Evolutionary conservation across 1,140 invertebrate genomes (phyloP).

Genomic region (Pseudomyrmex dendroicus): DNA sequence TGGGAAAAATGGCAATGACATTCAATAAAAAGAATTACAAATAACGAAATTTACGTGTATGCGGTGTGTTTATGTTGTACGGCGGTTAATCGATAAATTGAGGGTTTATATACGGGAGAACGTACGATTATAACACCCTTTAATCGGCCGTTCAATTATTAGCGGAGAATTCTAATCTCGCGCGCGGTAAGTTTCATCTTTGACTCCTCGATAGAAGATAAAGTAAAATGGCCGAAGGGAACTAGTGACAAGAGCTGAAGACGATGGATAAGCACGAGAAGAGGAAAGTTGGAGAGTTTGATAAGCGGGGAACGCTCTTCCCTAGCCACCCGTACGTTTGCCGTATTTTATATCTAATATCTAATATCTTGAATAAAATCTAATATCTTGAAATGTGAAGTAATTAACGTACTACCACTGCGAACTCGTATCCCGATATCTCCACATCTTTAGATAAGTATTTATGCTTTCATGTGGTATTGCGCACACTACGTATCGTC

Average conservation of each 20-base stretch:
- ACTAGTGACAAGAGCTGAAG: background rate
- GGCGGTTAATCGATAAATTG: conserved; percentile 33
- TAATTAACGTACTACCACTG: conserved; percentile 38
- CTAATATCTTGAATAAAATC: background rate
- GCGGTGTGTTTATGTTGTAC: too few relatives aligned
- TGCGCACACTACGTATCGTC: too few relatives aligned
- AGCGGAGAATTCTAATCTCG: conserved; percentile 54
- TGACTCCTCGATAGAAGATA: conserved; percentile 55
- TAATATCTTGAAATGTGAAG: background rate
- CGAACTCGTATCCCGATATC: background rate
- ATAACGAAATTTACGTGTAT: conserved; percentile 3
- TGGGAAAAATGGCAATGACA: conserved; percentile 38
- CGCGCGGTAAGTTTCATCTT: conserved; percentile 43
- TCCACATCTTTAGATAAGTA: background rate
- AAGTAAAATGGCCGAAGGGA: conserved; percentile 50
- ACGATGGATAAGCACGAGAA: conserved; percentile 17
- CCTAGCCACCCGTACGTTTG: background rate
- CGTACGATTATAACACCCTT: background rate
- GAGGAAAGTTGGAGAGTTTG: conserved; percentile 24
- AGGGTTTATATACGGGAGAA: background rate
- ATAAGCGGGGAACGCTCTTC: conserved; percentile 44
- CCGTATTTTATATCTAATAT: background rate
- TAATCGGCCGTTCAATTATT: conserved; percentile 34
- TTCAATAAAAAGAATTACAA: conserved; percentile 12
- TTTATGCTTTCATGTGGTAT: background rate